Evolutionary conservation across 2,797 vertebrate species (phyloP).

Genomic region (Eulemur mongoz): DNA sequence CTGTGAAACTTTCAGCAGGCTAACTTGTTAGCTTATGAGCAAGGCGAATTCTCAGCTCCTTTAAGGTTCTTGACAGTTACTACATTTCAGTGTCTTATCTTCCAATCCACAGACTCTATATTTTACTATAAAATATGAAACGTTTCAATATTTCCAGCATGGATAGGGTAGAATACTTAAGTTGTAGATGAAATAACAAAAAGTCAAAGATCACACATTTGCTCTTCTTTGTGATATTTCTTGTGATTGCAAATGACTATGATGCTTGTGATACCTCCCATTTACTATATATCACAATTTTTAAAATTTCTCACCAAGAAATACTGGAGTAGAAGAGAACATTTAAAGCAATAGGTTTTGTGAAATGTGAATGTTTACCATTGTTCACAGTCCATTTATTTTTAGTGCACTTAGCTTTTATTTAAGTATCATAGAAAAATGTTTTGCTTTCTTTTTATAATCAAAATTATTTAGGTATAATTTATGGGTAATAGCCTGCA

Average conservation of each 20-base stretch:
- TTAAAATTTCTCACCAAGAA: neutral
- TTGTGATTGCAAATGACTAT: neutral
- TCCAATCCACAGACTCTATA: neutral
- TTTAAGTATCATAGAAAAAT: neutral
- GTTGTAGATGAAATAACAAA: neutral
- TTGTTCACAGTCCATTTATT: constrained; percentile 33
- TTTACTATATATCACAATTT: neutral
- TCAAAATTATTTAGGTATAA: neutral
- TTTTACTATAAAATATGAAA: neutral
- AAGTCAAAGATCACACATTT: neutral
- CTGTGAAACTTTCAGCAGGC: neutral
- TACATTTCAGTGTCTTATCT: neutral
- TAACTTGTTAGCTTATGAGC: neutral
- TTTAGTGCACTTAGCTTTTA: constrained; percentile 18
- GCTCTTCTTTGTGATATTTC: neutral
- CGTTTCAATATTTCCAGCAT: neutral
- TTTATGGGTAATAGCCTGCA: neutral
- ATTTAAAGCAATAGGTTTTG: constrained; percentile 24
- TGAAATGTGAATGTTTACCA: neutral
- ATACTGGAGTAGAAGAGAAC: neutral
- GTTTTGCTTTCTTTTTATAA: neutral
- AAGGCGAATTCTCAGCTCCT: neutral
- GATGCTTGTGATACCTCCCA: neutral
- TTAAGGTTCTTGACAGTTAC: neutral
- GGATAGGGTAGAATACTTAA: neutral